Percentiles rank a stretch among this genome's conserved stretches.
phyloP scores from a whole-genome alignment of 2,888 invertebrate genomes.

The Eilema sororculum region DNA sequence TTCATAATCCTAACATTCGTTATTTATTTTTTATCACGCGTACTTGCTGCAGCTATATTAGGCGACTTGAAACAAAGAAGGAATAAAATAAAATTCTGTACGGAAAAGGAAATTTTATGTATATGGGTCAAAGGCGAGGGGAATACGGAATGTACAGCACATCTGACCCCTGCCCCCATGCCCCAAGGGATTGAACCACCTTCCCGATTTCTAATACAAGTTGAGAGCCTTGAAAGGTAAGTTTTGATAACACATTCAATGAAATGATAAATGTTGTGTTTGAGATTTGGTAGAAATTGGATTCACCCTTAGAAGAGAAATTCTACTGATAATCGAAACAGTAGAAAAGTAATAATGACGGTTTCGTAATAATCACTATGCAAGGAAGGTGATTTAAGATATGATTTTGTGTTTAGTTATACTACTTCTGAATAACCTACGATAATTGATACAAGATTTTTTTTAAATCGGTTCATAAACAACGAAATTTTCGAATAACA shows the following conservation, averaged over 20 bases:
- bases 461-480: too few relatives aligned
- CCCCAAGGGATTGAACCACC: background rate
- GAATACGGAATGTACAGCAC: background rate
- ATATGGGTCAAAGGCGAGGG: background rate
- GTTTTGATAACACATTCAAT: slow-evolving; percentile 4
- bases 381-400: too few relatives aligned
- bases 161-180: background rate
- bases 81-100: background rate
- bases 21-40: too few relatives aligned
- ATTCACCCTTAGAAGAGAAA: background rate
- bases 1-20: too few relatives aligned
- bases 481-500: too few relatives aligned
- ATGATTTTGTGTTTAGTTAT: too few relatives aligned
- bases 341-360: background rate
- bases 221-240: background rate
- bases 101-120: background rate
- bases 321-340: background rate
- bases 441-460: too few relatives aligned
- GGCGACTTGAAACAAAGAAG: background rate
- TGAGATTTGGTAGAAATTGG: background rate
- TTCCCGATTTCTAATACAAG: background rate
- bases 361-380: too few relatives aligned
- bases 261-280: background rate
- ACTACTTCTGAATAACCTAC: too few relatives aligned
- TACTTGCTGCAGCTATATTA: too few relatives aligned